These are phyloP conservation scores for Galagoides demidoff DNA, from an alignment of 2,797 vertebrate species.

Conservation along the genomic window DNA sequence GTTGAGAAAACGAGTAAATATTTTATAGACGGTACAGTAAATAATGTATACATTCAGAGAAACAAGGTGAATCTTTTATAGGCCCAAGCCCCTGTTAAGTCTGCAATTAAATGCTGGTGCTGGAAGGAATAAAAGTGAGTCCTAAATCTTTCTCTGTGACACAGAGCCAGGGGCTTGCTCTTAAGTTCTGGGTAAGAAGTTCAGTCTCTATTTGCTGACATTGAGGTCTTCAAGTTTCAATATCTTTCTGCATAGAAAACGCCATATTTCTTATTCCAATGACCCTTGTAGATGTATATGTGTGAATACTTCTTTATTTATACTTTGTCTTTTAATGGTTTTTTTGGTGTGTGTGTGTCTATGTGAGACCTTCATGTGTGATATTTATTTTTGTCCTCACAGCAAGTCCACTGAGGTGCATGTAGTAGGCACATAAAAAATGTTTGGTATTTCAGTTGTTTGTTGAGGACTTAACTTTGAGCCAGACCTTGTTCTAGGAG, in stretches of 20 bases:
- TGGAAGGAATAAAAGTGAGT: constrained; percentile 67
- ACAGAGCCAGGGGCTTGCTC: constrained; percentile 29
- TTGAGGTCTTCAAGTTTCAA: constrained; percentile 15
- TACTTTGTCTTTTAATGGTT: not conserved
- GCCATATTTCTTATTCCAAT: not conserved
- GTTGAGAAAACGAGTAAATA: constrained; percentile 79
- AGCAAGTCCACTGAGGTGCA: not conserved
- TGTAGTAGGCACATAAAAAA: not conserved
- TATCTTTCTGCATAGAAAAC: constrained; percentile 44
- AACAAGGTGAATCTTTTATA: constrained; percentile 81
- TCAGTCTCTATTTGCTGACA: not conserved
- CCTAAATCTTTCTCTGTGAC: constrained; percentile 40
- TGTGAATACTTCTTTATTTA: not conserved
- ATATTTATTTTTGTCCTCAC: constrained; percentile 22
- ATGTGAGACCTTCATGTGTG: not conserved
- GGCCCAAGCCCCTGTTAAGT: constrained; percentile 59
- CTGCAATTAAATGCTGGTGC: constrained; percentile 77
- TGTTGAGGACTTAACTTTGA: not conserved
- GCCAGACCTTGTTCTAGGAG: not conserved
- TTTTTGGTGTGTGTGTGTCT: not conserved
- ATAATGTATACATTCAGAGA: constrained; percentile 80
- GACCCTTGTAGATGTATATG: not conserved
- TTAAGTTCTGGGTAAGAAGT: constrained; percentile 19
- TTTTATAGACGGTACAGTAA: constrained; percentile 78
- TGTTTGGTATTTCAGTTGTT: constrained; percentile 47